These are phyloP conservation scores for Eleginops maclovinus DNA, from an alignment of 2,113 vertebrate genomes.

Conservation along the genomic window DNA sequence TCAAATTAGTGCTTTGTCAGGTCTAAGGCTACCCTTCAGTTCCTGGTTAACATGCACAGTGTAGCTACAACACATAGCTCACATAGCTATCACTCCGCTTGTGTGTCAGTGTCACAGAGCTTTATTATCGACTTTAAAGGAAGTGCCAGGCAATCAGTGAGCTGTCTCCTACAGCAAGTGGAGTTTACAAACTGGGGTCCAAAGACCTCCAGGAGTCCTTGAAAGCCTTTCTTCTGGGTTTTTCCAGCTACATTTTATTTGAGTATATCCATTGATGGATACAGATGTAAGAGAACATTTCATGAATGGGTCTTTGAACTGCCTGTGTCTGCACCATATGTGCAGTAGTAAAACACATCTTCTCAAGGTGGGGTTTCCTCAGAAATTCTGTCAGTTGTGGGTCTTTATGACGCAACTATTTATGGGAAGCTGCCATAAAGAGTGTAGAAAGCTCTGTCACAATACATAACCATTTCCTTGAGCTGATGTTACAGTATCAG, in stretches of 20 bases:
- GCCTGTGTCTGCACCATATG: not conserved
- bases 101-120: not conserved
- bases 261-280: not conserved
- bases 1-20: slow-evolving; percentile 5
- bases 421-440: not conserved
- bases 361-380: not conserved
- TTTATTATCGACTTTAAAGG: not conserved
- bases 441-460: not conserved
- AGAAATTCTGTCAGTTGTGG: not conserved
- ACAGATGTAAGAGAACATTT: not conserved
- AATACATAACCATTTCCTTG: not conserved
- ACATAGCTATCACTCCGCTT: slow-evolving; percentile 6
- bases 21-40: not conserved
- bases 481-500: slow-evolving; percentile 1
- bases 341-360: not conserved
- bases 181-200: slow-evolving; percentile 31
- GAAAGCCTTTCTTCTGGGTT: slow-evolving; percentile 15
- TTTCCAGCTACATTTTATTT: not conserved
- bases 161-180: not conserved
- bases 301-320: not conserved
- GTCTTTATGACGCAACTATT: slow-evolving; percentile 9
- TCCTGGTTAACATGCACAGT: slow-evolving; percentile 28
- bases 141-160: not conserved
- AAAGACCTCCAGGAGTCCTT: slow-evolving; percentile 74
- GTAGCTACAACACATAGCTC: not conserved